Evolutionary conservation across 2,888 invertebrate species (phyloP).

Genomic region (Pollenia angustigena): DNA sequence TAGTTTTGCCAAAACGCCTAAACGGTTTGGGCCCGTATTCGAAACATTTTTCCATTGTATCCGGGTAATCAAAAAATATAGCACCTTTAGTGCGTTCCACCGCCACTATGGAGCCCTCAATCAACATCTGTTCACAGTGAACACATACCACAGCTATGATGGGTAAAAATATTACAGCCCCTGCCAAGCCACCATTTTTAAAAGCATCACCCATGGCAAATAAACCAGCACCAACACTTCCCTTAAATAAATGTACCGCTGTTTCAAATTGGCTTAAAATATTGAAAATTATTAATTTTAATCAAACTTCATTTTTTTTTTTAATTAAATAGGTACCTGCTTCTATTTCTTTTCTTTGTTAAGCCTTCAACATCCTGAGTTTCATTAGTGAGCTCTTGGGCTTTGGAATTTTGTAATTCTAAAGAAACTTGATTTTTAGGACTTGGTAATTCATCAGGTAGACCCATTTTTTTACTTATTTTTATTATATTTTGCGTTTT

Average conservation of each 20-base stretch:
- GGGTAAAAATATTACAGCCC: constrained; percentile 91
- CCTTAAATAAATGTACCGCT: constrained; percentile 95
- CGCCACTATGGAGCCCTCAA: constrained; percentile 79
- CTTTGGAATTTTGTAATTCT: constrained; percentile 35
- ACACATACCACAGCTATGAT: constrained; percentile 95
- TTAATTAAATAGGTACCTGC: constrained; percentile 68
- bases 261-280: constrained; percentile 91
- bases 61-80: constrained; percentile 90
- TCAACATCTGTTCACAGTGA: constrained; percentile 96
- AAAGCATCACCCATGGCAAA: constrained; percentile 98
- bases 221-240: constrained; percentile 97
- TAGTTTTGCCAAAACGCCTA: constrained; percentile 86
- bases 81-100: constrained; percentile 80
- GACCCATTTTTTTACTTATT: constrained; percentile 65
- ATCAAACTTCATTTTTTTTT: constrained; percentile 7
- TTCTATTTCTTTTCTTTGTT: constrained; percentile 76
- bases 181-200: constrained; percentile 93
- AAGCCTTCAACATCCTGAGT: constrained; percentile 66
- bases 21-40: constrained; percentile 88
- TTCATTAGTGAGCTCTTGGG: constrained; percentile 21
- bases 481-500: not conserved
- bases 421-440: constrained; percentile 3
- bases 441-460: constrained; percentile 55
- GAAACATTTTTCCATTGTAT: constrained; percentile 93
- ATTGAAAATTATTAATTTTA: not conserved